Evolutionary conservation across 2,113 vertebrate species (phyloP).

Genomic region (Myotis lucifugus): DNA sequence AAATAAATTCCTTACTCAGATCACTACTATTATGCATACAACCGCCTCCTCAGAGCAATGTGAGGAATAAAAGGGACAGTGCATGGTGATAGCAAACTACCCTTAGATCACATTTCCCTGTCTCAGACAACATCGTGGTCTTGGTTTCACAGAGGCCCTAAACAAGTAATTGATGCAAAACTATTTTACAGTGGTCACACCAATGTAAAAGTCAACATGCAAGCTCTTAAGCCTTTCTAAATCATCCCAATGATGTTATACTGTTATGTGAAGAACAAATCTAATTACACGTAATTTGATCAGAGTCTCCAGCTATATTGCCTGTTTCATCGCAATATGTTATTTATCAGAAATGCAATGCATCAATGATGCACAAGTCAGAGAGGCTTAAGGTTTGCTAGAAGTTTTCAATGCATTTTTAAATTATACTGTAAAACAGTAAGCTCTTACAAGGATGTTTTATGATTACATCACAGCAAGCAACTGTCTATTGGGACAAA

Average conservation of each 20-base stretch:
- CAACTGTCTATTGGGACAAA: background rate
- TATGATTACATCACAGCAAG: constrained; percentile 38
- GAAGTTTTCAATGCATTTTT: constrained; percentile 15
- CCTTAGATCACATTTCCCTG: background rate
- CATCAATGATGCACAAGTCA: background rate
- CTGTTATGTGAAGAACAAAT: background rate
- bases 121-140: background rate
- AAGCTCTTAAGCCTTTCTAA: background rate
- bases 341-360: constrained; percentile 24
- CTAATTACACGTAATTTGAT: background rate
- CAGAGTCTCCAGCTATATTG: background rate
- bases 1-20: background rate
- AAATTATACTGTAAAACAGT: constrained; percentile 24
- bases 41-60: background rate
- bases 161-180: background rate
- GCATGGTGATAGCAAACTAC: background rate
- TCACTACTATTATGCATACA: background rate
- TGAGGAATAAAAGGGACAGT: background rate
- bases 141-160: background rate
- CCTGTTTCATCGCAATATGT: background rate
- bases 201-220: background rate
- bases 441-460: constrained; percentile 31
- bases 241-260: background rate
- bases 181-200: background rate
- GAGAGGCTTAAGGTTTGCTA: background rate